phyloP scores from a whole-genome alignment of 2,113 vertebrate species.

The Xiphorhynchus elegans region DNA sequence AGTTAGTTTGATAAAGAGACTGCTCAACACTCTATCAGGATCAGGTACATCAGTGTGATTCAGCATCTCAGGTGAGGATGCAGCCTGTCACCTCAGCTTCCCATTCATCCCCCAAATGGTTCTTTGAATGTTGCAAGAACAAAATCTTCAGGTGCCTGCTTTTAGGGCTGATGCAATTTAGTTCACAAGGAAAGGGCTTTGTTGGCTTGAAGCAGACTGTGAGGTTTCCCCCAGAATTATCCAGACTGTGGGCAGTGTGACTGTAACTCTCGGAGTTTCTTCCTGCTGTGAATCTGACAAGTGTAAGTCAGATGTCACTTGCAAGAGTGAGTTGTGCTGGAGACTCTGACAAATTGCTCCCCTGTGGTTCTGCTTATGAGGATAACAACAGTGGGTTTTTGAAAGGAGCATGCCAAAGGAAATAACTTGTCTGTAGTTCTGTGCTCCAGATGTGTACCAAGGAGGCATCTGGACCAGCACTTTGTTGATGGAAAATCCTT shows the following conservation, averaged over 20 bases:
- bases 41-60: neutral
- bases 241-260: neutral
- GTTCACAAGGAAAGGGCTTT: neutral
- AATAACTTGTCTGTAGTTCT: neutral
- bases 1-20: neutral
- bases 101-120: neutral
- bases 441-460: neutral
- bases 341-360: neutral
- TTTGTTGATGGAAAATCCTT: neutral
- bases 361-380: neutral
- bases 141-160: neutral
- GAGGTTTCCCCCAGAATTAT: neutral
- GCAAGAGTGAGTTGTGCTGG: neutral
- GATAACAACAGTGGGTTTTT: neutral
- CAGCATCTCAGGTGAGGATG: neutral
- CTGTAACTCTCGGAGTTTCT: neutral
- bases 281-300: neutral
- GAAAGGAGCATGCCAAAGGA: neutral
- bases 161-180: neutral
- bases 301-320: neutral
- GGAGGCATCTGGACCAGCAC: neutral
- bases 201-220: neutral
- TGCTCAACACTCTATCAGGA: accelerated
- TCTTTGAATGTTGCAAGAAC: neutral
- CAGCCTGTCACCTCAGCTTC: neutral